Evolutionary conservation across 2,888 invertebrate genomes (phyloP), one percentile per base, ranked within the genome.

Genomic region (Epistrophella euchroma): DNA sequence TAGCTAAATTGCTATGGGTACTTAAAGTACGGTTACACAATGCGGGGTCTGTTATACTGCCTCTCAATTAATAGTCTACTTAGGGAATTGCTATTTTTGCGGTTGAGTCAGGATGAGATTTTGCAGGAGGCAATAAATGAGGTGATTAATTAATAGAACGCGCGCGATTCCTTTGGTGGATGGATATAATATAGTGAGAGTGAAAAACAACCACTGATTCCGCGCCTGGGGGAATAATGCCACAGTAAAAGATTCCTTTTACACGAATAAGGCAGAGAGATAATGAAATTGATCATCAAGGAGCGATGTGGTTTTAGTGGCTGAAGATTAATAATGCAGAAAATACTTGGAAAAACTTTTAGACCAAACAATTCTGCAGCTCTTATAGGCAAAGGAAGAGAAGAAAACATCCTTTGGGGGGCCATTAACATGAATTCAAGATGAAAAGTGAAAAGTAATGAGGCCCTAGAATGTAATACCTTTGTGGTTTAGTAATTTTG

Each of bases 381-480:
- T 40, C 17, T 32, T 13, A 35, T 35, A 19, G 2, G 17, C 22
- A n/a, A 17, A n/a, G 2, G 17, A 11, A n/a, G 11, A n/a, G 28
- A 28, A 15, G n/a, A 45, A 84, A 47, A 71, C 40, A 43, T 76
- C 80, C 85, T 70, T 85, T 68, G 85, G 81, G 86, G 68, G 74
- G 58, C 82, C 70, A 86, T 82, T 86, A 86, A 77, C 77, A 71
- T 86, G 86, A 86, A 86, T 77, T 82, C 64, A 19, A 71, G 77
- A 86, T 86, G 82, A 86, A 86, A 82, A 86, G 82, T 86, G 86
- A 86, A 86, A 86, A 86, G 86, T 82, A 86, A 86, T 86, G 86
- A 82, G 74, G 37, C 73, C 52, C 62, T 77, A 25, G 22, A 73
- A 82, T 77, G 50, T 47, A 64, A 43, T 72, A 62, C 25, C 52